A percentile compares a stretch with the other conserved stretches of the same genome.
These are phyloP conservation scores for Oenanthe melanoleuca DNA, from an alignment of 2,113 vertebrate species.

Conservation along the genomic window DNA sequence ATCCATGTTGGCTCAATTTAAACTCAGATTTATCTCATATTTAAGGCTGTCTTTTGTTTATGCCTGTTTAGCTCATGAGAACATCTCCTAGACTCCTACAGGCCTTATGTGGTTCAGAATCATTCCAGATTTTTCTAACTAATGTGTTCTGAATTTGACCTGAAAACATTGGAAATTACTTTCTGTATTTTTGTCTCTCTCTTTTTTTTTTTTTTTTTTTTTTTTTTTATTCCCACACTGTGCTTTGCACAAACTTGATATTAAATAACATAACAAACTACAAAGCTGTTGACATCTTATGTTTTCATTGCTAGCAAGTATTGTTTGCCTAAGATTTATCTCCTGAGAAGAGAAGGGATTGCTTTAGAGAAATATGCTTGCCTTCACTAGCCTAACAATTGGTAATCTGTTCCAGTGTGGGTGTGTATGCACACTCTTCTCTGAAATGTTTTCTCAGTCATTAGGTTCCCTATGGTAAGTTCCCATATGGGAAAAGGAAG, in stretches of 20 bases:
- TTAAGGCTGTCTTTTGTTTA: conserved; percentile 28
- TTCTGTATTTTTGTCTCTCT: background rate
- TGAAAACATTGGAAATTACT: background rate
- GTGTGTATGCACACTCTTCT: background rate
- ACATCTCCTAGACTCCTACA: conserved; percentile 12
- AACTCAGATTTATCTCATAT: background rate
- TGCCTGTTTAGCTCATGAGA: conserved; percentile 11
- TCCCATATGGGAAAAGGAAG: conserved; percentile 14
- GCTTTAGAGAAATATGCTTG: conserved; percentile 29
- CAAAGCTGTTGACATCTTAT: conserved; percentile 31
- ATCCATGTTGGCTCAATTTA: background rate
- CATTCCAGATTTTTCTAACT: conserved; percentile 2
- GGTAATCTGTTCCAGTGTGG: conserved; percentile 19
- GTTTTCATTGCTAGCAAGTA: conserved; percentile 7
- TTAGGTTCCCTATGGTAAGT: conserved; percentile 3
- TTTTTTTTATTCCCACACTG: background rate
- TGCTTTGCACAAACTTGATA: background rate
- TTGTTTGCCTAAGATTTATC: conserved; percentile 55
- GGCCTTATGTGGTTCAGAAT: conserved; percentile 21
- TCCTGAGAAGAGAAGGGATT: conserved; percentile 20
- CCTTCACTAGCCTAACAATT: conserved; percentile 31
- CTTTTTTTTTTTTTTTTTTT: too few species aligned
- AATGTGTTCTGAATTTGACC: background rate
- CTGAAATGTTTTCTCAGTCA: conserved; percentile 5
- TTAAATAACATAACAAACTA: background rate